These are phyloP conservation scores for Scotopteryx bipunctaria DNA, from an alignment of 2,888 invertebrate species.

Conservation along the genomic window DNA sequence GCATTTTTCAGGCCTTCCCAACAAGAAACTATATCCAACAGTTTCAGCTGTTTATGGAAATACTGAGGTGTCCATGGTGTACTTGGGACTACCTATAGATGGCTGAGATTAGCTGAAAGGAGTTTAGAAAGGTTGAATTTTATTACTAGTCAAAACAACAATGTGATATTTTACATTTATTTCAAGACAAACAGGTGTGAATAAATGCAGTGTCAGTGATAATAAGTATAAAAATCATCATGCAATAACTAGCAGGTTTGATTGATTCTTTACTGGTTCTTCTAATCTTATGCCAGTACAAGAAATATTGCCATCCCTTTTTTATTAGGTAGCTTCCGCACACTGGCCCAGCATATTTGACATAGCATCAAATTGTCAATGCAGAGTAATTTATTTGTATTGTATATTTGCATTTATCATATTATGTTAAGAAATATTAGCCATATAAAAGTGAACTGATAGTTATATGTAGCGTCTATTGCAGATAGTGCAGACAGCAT, in stretches of 20 bases:
- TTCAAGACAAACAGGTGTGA: constrained; percentile 20
- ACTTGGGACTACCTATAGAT: constrained; percentile 97
- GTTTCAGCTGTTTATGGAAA: constrained; percentile 99
- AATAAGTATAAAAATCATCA: not conserved
- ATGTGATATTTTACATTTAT: constrained; percentile 45
- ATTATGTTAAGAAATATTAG: no score
- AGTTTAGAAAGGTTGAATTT: constrained; percentile 37
- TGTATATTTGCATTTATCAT: no score
- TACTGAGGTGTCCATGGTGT: constrained; percentile 99
- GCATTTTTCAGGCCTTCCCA: constrained; percentile 90
- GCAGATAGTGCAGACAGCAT: no score
- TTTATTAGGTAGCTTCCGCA: no score
- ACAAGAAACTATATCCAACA: constrained; percentile 96
- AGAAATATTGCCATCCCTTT: not conserved
- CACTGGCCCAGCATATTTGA: no score
- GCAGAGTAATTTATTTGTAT: no score
- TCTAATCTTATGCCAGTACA: no score
- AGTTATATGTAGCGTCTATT: no score
- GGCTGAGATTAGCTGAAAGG: constrained; percentile 85
- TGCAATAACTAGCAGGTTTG: no score
- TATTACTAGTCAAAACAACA: constrained; percentile 53
- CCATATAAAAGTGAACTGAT: no score
- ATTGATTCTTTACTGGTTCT: not conserved
- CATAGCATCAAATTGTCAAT: no score
- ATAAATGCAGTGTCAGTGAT: constrained; percentile 6